A percentile compares a stretch with the other conserved stretches of the same genome.
phyloP scores from a whole-genome alignment of 2,113 vertebrate species.

The Opisthocomus hoazin region DNA sequence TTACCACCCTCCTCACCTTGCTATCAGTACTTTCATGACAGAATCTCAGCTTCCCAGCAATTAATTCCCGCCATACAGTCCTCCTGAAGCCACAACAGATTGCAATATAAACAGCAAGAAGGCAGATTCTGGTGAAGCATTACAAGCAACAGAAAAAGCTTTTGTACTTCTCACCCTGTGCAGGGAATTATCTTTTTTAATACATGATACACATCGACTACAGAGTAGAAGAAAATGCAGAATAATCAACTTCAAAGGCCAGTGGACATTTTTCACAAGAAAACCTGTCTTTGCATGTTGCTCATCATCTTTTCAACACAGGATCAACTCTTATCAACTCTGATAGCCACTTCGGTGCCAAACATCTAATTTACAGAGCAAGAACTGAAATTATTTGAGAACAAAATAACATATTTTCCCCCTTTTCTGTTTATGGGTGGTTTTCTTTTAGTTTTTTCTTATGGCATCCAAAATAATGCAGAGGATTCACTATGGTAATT shows the following conservation, averaged over 20 bases:
- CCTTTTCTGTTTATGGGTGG: fast-evolving
- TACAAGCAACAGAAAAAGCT: neutral
- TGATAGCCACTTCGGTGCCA: neutral
- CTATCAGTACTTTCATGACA: neutral
- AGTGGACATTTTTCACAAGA: neutral
- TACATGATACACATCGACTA: neutral
- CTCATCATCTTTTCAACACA: neutral
- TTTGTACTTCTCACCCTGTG: neutral
- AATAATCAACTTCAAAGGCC: neutral
- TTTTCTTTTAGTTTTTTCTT: neutral
- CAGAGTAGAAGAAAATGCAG: neutral
- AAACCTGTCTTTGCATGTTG: neutral
- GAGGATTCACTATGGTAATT: neutral
- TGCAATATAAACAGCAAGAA: neutral
- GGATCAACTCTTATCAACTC: neutral
- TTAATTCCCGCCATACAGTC: neutral
- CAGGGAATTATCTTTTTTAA: neutral
- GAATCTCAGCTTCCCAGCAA: neutral
- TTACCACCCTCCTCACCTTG: neutral
- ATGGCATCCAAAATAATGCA: neutral
- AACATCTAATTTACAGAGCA: neutral
- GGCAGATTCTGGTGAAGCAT: neutral
- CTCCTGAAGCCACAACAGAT: neutral
- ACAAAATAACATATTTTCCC: neutral
- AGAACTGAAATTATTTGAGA: neutral